phyloP scores from a whole-genome alignment of 2,113 vertebrate species.

The Pseudorhombus dupliciocellatus region DNA sequence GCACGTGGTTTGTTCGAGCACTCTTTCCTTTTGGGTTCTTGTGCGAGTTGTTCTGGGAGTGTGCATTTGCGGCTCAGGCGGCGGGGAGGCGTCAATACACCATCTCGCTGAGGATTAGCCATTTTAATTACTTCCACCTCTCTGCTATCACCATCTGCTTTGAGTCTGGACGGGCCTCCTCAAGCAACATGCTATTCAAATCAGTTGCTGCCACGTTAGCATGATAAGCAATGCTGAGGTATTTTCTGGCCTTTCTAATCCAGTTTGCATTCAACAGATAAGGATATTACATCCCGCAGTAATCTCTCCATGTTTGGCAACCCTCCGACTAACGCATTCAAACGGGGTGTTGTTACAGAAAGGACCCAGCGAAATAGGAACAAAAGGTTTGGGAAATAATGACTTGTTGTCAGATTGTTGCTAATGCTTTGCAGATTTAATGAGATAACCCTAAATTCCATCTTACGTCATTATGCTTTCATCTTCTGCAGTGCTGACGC shows the following conservation, averaged over 20 bases:
- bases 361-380: conserved; percentile 2
- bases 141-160: conserved; percentile 65
- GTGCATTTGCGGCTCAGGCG: not conserved
- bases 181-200: conserved; percentile 62
- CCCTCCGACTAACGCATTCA: conserved; percentile 13
- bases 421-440: conserved; percentile 38
- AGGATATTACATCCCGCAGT: conserved; percentile 49
- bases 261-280: conserved; percentile 64
- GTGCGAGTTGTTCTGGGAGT: conserved; percentile 5
- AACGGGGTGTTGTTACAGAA: conserved; percentile 7
- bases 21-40: not conserved
- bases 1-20: not conserved
- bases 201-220: conserved; percentile 53
- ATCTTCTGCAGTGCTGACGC: conserved; percentile 20
- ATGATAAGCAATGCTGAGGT: conserved; percentile 54
- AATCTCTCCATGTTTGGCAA: conserved; percentile 53
- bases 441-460: conserved; percentile 42
- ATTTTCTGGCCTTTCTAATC: conserved; percentile 65
- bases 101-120: conserved; percentile 64
- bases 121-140: conserved; percentile 76
- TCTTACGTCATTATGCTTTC: conserved; percentile 21
- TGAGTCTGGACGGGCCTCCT: conserved; percentile 54
- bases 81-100: conserved; percentile 39
- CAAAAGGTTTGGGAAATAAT: conserved; percentile 19
- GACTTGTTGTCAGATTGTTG: conserved; percentile 13